Base-by-base conservation (phyloP, 2,113 vertebrate species). In the Calidris pygmaea region DNA sequence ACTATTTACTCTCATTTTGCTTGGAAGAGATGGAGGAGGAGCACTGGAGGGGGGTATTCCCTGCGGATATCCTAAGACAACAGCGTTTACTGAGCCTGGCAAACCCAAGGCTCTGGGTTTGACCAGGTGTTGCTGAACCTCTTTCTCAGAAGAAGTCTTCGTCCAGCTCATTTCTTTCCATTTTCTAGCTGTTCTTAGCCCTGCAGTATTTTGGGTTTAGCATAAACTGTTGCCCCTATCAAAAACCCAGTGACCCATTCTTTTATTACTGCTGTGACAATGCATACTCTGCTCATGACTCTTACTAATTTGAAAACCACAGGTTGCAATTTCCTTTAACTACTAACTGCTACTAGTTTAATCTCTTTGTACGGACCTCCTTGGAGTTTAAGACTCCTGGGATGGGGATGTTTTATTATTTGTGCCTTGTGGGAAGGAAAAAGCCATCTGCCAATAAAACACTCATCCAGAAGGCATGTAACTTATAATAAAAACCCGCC, bases 251-350 rank as follows among this genome's bases (percentile, higher is more conserved):
- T 94, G 86, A 87, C 89, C 66, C 76, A 20, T 90, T 82, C 62
- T 72, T 73, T 82, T 72, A 50, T 90, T 95, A 26, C 70, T 85
- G 58, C 92, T 85, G 66, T 85, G 84, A 79, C 81, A 75, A 50
- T 55, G 70, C 41, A 17, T 89, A 47, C 59, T 87, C 92, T 92
- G 80, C 80, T 95, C 81, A 83, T 89, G 95, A 94, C 84, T 94
- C 89, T 79, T 89, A 96, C 55, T 95, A 83, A 96, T 96, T 87
- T 95, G 89, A 97, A 97, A 96, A 97, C 91, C 93, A 91, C 94
- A 85, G 96, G 94, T 87, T 97, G 92, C 91, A 89, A 67, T 96
- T 96, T 96, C 81, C 86, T 86, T 85, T 80, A 92, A 91, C 84
- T 95, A 82, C 84, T 91, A 72, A 95, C 86, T 96, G 94, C 95